These are phyloP conservation scores for Orientallactaga sibirica DNA, from an alignment of 2,797 vertebrate genomes.

Conservation along the genomic window DNA sequence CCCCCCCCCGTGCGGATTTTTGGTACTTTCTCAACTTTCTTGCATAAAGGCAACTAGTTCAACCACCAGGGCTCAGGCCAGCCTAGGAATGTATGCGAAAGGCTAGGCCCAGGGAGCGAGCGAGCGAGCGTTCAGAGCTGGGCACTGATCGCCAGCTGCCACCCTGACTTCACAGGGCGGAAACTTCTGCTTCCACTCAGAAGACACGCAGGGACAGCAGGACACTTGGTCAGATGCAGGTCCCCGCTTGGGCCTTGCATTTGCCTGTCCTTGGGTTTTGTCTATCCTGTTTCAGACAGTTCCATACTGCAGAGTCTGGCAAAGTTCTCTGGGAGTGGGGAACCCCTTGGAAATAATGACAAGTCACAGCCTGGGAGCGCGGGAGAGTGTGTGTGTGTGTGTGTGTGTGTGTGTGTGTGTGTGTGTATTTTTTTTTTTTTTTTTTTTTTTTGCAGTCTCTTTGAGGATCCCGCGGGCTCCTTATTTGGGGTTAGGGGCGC, in stretches of 20 bases:
- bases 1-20: background rate
- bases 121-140: too few species aligned
- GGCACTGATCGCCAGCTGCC: background rate
- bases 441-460: background rate
- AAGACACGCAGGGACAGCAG: background rate
- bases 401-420: too few species aligned
- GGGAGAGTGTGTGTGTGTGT: background rate
- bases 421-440: too few species aligned
- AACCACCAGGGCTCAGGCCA: background rate
- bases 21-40: background rate
- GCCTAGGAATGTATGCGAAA: background rate
- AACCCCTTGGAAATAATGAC: constrained; percentile 43
- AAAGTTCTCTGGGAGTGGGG: constrained; percentile 1
- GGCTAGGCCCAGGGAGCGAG: background rate
- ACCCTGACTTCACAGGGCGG: background rate
- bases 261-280: constrained; percentile 13
- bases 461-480: background rate
- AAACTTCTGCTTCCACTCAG: background rate
- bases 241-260: background rate
- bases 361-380: background rate
- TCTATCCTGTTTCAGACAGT: background rate
- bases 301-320: background rate
- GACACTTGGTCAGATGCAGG: background rate
- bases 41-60: background rate
- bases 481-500: constrained; percentile 52